Percentiles rank a stretch among this genome's conserved stretches.
phyloP scores from a whole-genome alignment of 2,797 vertebrate genomes.

The Hybognathus amarus region DNA sequence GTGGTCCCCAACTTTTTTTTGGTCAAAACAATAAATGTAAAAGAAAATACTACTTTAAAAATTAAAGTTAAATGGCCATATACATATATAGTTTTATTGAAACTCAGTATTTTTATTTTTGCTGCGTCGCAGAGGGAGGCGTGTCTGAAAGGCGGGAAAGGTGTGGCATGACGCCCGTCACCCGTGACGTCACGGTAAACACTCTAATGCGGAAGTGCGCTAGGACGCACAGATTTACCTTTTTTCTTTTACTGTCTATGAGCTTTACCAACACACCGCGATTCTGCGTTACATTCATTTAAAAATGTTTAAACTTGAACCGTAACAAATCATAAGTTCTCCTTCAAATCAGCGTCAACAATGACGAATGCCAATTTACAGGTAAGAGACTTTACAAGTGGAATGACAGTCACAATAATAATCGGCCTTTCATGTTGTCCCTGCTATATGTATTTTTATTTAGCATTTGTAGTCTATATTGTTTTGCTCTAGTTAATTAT shows the following conservation, averaged over 20 bases:
- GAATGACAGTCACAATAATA: background rate
- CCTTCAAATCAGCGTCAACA: background rate
- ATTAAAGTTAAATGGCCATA: too few species aligned
- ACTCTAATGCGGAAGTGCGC: slow-evolving; percentile 65
- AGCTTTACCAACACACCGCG: too few species aligned
- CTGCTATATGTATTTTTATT: background rate
- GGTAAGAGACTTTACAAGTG: slow-evolving; percentile 40
- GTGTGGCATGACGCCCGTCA: background rate
- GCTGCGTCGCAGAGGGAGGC: background rate
- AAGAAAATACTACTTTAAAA: background rate
- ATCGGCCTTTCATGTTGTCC: background rate
- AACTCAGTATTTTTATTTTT: too few species aligned
- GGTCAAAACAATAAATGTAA: slow-evolving; percentile 61
- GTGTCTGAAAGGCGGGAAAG: background rate
- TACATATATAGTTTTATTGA: background rate
- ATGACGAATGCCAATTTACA: slow-evolving; percentile 73
- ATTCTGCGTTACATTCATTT: background rate
- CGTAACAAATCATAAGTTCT: background rate
- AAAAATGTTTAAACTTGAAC: slow-evolving; percentile 13
- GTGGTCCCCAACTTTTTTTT: slow-evolving; percentile 57
- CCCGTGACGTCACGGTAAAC: slow-evolving; percentile 63
- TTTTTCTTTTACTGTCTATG: too few species aligned
- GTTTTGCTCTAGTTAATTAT: background rate
- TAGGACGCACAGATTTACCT: slow-evolving; percentile 14
- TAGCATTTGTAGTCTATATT: background rate